Base-by-base conservation (phyloP, 2,113 vertebrate genomes). In the Mobula hypostoma region DNA sequence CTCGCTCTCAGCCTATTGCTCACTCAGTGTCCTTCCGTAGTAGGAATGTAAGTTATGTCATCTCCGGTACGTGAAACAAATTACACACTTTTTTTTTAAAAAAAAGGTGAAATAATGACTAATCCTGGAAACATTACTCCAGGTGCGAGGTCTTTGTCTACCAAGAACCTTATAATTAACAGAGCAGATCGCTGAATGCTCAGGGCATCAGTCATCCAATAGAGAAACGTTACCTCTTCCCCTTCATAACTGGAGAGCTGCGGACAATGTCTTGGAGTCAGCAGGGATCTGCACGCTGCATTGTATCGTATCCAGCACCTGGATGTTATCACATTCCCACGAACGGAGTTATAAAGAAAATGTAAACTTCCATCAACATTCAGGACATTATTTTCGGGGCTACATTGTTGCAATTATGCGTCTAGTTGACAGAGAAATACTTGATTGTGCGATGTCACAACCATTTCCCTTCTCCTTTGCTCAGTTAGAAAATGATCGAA, bases 111-210 rank as follows among this genome's bases (percentile, higher is more conserved):
- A 93, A 74, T 93, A 93, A 74, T 76, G 91, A 29, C 91, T 74
- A 93, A 93, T 72, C 66, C 70, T 74, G 40, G 91, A 70, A 93
- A 93, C 32, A 70, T 76, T 76, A 74, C 68, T 56, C 32, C 91
- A 56, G 91, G 70, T 74, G 91, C 40, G 66, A 93, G 66, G 24
- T 27, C 91, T 56, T 93, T 56, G 29, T 90, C 68, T 76, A 12
- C 36, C 9, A 27, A 72, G 72, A 93, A n/a, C 19, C 36, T 76
- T 76, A 29, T 93, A 93, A 76, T 93, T 74, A 74, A 70, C 3
- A 15, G 19, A 93, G 40, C 21, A 93, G 72, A 56, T 72, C 68
- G 40, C 5, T 92, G 36, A 74, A 74, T 48, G 91, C 70, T 74
- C 21, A 48, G 36, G 40, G 70, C 70, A 93, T 74, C 70, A 93